Conservation (phyloP, 1,140 invertebrate genomes). For the Pachyrhynchus sulphureomaculatus region DNA sequence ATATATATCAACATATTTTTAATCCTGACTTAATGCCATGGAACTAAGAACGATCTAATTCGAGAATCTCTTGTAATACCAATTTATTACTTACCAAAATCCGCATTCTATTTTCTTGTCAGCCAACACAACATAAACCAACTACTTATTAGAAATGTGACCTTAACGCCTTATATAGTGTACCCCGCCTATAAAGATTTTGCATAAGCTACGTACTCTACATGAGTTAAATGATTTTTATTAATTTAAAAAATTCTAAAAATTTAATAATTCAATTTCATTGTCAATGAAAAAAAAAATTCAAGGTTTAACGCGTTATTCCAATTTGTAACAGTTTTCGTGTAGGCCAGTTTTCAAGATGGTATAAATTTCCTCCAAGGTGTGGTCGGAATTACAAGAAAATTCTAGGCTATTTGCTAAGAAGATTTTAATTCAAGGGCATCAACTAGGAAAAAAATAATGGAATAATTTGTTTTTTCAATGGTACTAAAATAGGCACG, state of each 20-base stretch:
- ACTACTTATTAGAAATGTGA: constrained; percentile 34
- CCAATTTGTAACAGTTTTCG: no score
- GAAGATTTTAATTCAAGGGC: no score
- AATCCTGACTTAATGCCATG: no score
- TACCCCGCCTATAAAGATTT: constrained; percentile 35
- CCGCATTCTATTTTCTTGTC: constrained; percentile 35
- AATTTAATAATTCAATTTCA: background rate
- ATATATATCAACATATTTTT: no score
- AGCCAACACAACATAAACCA: constrained; percentile 40
- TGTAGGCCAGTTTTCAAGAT: no score
- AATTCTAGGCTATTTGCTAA: no score
- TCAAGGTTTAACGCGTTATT: constrained; percentile 8
- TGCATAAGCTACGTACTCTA: constrained; percentile 11
- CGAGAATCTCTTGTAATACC: no score
- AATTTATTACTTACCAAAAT: constrained; percentile 35
- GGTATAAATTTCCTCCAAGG: no score
- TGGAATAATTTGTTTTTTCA: no score
- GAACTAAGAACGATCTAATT: no score
- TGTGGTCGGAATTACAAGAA: no score
- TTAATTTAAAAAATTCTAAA: constrained; percentile 5
- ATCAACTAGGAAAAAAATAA: no score
- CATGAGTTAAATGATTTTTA: background rate
- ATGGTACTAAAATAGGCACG: background rate
- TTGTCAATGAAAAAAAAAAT: constrained; percentile 1
- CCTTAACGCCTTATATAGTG: constrained; percentile 39